Base-by-base conservation (phyloP, 64 coral and sea anemone genomes). In the Platygyra sinensis region DNA sequence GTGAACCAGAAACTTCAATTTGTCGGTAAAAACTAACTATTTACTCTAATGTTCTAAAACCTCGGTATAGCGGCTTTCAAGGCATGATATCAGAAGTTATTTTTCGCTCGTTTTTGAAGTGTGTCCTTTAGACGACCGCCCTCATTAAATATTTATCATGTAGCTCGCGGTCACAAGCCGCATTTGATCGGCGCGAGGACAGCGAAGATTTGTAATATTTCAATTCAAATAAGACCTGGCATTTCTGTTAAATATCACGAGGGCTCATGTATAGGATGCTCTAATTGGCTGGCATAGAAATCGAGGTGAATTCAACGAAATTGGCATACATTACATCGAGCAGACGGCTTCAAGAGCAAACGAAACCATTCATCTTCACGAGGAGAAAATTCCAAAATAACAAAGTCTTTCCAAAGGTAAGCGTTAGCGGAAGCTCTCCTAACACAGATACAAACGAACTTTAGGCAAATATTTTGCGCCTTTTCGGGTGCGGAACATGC, bases 31-130 rank as follows among this genome's bases (percentile, higher is more conserved):
- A 85, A 51, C 62, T 85, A 51, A 72, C 30, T 10, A 49, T 20
- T 71, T 69, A 85, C 38, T 65, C 8, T 72, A 24, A 69, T 85
- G 63, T 85, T 85, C 27, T 71, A 22, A 72, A 16, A 71, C 49
- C 5, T 19, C 20, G 22, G 10, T 85, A 27, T 42, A 3, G 63
- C 38, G 9, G 63, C 36, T 72, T 72, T 71, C 62, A 85, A 27
- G 81, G 20, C 62, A 51, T 13, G 78, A 71, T 85, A 85, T 85
- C 36, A 17, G 81, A 67, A 72, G 14, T 85, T 85, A 52, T 85
- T 85, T 85, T 85, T 85, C 81, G 81, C 81, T 85, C 38, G 81
- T 85, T 85, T 85, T 85, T 71, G 81, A 85, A 85, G 81, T 42
- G 22, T 28, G 67, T 32, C 62, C 10, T 83, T 85, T 25, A 72